Base-by-base conservation (phyloP, 2,888 invertebrate species). In the Scotopteryx bipunctaria region DNA sequence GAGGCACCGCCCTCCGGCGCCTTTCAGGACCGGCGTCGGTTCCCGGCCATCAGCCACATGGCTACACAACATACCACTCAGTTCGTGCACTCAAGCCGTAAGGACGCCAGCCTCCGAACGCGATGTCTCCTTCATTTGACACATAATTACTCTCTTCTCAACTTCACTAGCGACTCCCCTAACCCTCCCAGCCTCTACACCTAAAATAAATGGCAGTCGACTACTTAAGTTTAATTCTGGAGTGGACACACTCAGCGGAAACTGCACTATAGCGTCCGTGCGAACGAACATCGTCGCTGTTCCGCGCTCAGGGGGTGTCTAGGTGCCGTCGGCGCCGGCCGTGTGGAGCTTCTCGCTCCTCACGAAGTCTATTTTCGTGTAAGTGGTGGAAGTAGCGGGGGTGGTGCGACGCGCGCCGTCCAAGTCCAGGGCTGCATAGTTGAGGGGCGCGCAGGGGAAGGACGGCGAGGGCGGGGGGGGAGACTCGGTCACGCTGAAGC, bases 291-390 rank as follows among this genome's bases (percentile, higher is more conserved):
- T n/a, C n/a, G n/a, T 16, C 14, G 6, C 31, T 5, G 14, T 11
- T 16, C 9, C 21, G 0, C 2, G 6, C 27, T n/a, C 13, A 23
- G 16, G 11, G 31, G 11, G 15, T 25, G 47, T 16, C 64, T 72
- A 73, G 2, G 75, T 71, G 41, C 29, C 31, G 23, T 54, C 53
- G 2, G 57, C 71, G 61, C 71, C 73, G 35, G 66, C 70, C 13
- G 77, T 71, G 67, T 74, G 77, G 11, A 77, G 67, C 46, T 79
- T 70, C 66, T 93, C 93, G 77, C 93, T 92, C 78, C 93, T 93
- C 21, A 92, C 89, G 83, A 96, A 96, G 91, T 96, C 96, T 56
- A 96, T 96, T 87, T 95, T 94, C 58, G 96, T 95, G 83, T 96
- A 96, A 29, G 92, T 91, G 69, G 94, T 93, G 51, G 86, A 82